A percentile compares a stretch with the other conserved stretches of the same genome.
Conservation (phyloP, 1,140 invertebrate genomes). For the Colletes gigas region DNA sequence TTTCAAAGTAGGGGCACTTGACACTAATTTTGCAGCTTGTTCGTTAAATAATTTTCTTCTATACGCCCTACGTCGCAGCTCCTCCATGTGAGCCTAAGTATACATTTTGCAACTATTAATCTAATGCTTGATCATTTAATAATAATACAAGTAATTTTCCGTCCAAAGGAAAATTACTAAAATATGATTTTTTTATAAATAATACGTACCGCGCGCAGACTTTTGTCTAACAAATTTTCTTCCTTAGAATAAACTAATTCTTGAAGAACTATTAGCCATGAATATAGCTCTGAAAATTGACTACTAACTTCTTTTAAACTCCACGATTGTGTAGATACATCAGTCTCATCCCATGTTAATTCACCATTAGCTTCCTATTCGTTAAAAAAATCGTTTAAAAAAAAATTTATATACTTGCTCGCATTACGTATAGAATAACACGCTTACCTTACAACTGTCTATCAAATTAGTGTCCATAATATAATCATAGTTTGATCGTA, state of each 20-base stretch:
- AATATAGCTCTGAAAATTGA: constrained; percentile 90
- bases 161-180: constrained; percentile 10
- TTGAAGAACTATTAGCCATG: constrained; percentile 90
- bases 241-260: constrained; percentile 88
- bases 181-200: neutral
- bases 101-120: constrained; percentile 36
- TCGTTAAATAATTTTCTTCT: constrained; percentile 89
- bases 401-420: constrained; percentile 14
- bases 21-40: constrained; percentile 87
- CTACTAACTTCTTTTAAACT: constrained; percentile 89
- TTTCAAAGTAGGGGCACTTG: constrained; percentile 86
- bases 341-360: constrained; percentile 85
- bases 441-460: constrained; percentile 89
- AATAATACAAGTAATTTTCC: neutral
- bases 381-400: neutral
- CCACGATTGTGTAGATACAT: constrained; percentile 83
- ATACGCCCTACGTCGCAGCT: constrained; percentile 86
- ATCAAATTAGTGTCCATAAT: constrained; percentile 97
- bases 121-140: neutral
- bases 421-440: constrained; percentile 7
- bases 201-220: constrained; percentile 84
- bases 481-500: constrained; percentile 94
- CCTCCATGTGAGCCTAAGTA: constrained; percentile 87
- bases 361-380: constrained; percentile 89
- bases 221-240: constrained; percentile 86